Base-by-base conservation (phyloP, 2,113 vertebrate species). In the Eulemur macaco region DNA sequence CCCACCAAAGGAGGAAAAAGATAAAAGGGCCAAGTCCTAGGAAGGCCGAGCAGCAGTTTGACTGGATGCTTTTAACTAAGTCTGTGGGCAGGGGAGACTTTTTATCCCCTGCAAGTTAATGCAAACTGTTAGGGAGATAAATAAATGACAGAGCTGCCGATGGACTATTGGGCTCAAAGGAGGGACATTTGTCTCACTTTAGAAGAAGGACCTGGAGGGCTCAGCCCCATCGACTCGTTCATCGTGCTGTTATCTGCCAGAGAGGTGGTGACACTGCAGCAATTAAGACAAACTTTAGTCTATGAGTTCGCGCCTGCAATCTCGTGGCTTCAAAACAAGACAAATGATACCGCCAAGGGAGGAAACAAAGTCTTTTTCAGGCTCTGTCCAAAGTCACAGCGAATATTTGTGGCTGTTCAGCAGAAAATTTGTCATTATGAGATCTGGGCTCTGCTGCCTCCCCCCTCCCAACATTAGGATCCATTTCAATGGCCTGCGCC, bases 211-310 rank as follows among this genome's bases (percentile, higher is more conserved):
- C 98, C 98, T 98, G 98, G 85, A 98, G 98, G 98, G 97, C 98
- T 27, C 68, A 77, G 98, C 97, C 97, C 98, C 52, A 95, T 25
- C 8, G 97, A 71, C 98, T 98, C 98, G 98, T 97, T 98, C 98
- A 98, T 98, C 84, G 98, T 82, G 27, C 98, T 95, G 95, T 97
- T 97, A 97, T 98, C 98, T 98, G 98, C 98, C 98, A 97, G 97
- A 87, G 92, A 98, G 97, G 98, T 92, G 97, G 98, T 97, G 98
- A 98, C 98, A 98, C 98, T 86, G 42, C 58, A 95, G 98, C 98
- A 98, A 99, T 99, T 98, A 99, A 99, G 98, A 98, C 98, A 98
- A 98, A 99, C 98, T 99, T 99, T 90, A 64, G 98, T 97, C 98
- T 97, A 0, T 74, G 98, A 98, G 98, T 98, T 98, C 96, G 54